Evolutionary conservation across 1,140 invertebrate species (phyloP), one percentile per base, ranked within the genome.

Genomic region (Drosophila subpulchrella): DNA sequence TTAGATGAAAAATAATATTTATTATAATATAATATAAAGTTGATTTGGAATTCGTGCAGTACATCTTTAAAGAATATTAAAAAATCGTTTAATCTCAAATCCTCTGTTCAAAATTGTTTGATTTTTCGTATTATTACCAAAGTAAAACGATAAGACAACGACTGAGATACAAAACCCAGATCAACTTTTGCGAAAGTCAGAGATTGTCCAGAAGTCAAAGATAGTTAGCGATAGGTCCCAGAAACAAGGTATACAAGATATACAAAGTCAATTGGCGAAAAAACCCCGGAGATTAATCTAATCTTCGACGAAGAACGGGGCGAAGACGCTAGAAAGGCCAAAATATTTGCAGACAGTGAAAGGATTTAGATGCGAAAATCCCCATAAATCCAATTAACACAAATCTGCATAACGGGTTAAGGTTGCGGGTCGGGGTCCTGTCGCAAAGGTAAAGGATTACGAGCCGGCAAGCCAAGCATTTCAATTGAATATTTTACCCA

Each of bases 341-440:
- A 91, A 91, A 91, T 91, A 91, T 91, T 91, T 91, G 90, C 81
- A 88, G 86, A 84, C 85, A 91, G 70, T 88, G 80, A 86, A 84
- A 81, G 90, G 90, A 90, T 91, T 90, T 90, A 81, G 48, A 80
- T 71, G 81, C 63, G 80, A 90, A 91, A 90, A 75, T 80, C 83
- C 70, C 71, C 73, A 71, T 78, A 88, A 90, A 91, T 91, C 90
- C 90, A 91, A 91, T 91, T 91, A 91, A 91, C 65, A 91, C 77
- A 85, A 90, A 90, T 83, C 90, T 90, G 79, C 89, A 89, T 83
- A 91, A 75, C 84, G 84, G 65, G 44, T 61, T 68, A 66, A 38
- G 60, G 75, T 41, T 47, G 51, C 30, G 8, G 32, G 6, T 32
- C 6, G 6, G 32, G 44, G n/a, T 13, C 39, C 30, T 32, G 7